phyloP scores from a whole-genome alignment of 23 tunicate genomes.

The Trididemnum clinides region DNA sequence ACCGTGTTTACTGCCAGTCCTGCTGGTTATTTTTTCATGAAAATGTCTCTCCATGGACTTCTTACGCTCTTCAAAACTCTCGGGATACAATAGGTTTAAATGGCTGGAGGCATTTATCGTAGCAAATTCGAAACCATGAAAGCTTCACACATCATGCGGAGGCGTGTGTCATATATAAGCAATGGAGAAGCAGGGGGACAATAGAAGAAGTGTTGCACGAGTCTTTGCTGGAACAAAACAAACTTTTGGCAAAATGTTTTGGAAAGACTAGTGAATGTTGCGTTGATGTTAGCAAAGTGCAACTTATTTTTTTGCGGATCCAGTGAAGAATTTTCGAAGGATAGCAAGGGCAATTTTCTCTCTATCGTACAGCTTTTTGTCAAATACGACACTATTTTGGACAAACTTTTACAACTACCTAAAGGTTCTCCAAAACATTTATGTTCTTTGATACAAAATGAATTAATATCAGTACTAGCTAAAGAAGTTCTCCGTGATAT shows the following conservation, averaged over 20 bases:
- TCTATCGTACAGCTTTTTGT: no score
- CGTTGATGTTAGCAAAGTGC: no score
- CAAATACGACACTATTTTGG: no score
- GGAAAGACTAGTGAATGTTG: conserved; percentile 9
- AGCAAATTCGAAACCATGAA: conserved; percentile 22
- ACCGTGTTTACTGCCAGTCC: conserved; percentile 31
- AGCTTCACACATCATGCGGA: conserved; percentile 24
- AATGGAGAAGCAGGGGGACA: conserved; percentile 15
- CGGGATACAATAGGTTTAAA: conserved; percentile 12
- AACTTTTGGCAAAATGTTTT: conserved; percentile 14
- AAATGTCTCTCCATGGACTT: conserved; percentile 23
- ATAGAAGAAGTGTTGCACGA: conserved; percentile 21
- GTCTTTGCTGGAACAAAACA: conserved; percentile 29
- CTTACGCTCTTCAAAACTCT: conserved; percentile 2
- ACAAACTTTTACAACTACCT: no score
- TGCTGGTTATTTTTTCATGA: conserved; percentile 13
- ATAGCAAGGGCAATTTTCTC: no score
- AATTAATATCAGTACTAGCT: no score
- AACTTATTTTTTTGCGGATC: no score
- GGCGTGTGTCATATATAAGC: conserved; percentile 26
- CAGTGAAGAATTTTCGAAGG: no score
- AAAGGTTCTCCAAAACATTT: no score
- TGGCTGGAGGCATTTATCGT: conserved; percentile 26
- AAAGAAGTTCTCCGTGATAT: no score
- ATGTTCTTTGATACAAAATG: no score